Base-by-base conservation (phyloP, 30 jellyfish, hydroid and myxozoan genomes). In the Aurelia aurita region DNA sequence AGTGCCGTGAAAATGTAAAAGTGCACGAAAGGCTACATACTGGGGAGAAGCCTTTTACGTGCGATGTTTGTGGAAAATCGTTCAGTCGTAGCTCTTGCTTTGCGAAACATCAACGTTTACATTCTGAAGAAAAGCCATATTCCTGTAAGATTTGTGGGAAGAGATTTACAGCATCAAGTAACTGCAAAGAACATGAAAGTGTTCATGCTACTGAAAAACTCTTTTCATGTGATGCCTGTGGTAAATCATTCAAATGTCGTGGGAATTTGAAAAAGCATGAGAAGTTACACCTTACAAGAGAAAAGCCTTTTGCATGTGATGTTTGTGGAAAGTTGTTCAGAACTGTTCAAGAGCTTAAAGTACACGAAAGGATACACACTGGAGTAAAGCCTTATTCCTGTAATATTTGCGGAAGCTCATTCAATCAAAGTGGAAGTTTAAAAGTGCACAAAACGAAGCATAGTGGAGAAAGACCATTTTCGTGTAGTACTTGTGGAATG, bases 111-210 rank as follows among this genome's bases (percentile, higher is more conserved):
- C 62, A 60, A 60, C 55, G 44, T 68, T 64, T 66, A 1, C 90
- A 80, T 28, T 47, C 43, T 44, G 90, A 71, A 27, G 80, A 80
- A 22, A 80, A 31, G 74, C 82, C 90, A 23, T 65, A 63, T 39
- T 59, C 82, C 1, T 80, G 90, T 80, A 81, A 64, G 35, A 21
- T 80, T 7, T 80, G 90, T 25, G 90, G 83, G 20, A 80, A 80
- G 46, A 4, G 80, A 14, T 80, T 62, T 32, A 28, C 47, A 57
- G 53, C 68, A n/a, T 49, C 78, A 19, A 59, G 75, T 65, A 62
- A 66, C 58, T 8, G 51, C 51, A 6, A 1, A 39, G 51, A 39
- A 39, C 51, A 39, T 6, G 51, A 39, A 7, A 39, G 51, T 39
- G 51, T 39, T 39, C 51, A 39, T 39, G 7, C 51, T 4, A 9